Base-by-base conservation (phyloP, 2,797 vertebrate species). In the Leuciscus waleckii region DNA sequence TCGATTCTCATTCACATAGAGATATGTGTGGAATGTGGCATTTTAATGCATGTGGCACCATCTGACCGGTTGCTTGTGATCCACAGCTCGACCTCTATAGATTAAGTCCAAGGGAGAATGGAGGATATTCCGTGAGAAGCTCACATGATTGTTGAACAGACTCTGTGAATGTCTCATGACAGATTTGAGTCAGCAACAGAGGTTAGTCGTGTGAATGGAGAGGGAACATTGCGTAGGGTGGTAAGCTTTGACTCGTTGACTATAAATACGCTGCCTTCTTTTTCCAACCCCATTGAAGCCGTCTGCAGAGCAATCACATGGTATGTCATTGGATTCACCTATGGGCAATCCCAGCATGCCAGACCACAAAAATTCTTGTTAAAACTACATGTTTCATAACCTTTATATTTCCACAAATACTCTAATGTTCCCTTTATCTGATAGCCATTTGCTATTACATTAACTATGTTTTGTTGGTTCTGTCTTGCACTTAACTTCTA, bases 311-410 rank as follows among this genome's bases (percentile, higher is more conserved):
- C 86, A 78, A 92, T 95, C 94, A 95, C 93, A 93, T 94, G 95
- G 88, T 90, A 46, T 77, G 90, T 92, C 94, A 93, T 90, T 94
- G 94, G 93, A 94, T 93, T 74, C 65, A 86, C 84, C 88, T 54
- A 35, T 85, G 87, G 86, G 85, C 74, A 39, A 61, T 41, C 46
- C n/a, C 61, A 21, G 63, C 68, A 68, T 5, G 49, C 51, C 13
- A 54, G 7, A 69, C 71, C 77, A 90, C 87, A 91, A 88, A 89
- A 87, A 82, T 77, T 87, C 86, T 90, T 91, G 91, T 93, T 89
- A 91, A 87, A 32, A 82, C 58, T 35, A 63, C 56, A 11, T 70
- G 32, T 74, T 56, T 80, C 6, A 46, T 82, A 76, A 1, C 26
- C 37, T 58, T 29, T 13, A 9, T 9, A 2, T 41, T 43, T 54